Evolutionary conservation across 2,113 vertebrate genomes (phyloP), one percentile per base, ranked within the genome.

Genomic region (Leptocoma aspasia): DNA sequence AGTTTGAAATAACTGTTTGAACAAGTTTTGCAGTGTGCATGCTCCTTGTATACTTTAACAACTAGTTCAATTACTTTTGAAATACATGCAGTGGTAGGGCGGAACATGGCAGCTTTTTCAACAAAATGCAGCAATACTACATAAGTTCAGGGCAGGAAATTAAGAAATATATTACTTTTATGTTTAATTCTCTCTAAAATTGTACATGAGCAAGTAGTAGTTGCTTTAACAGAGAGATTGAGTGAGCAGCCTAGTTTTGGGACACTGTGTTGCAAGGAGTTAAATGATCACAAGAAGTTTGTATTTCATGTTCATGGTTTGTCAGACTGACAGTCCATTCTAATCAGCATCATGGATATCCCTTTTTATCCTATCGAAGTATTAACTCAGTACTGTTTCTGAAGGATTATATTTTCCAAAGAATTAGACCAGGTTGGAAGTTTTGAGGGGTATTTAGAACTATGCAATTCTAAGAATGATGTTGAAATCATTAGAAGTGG

Each of bases 281-380:
- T 95, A 88, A 94, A 89, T 68, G n/a, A 81, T 92, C 82, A 83
- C 47, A 91, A 92, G 59, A 39, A 81, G 54, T 90, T 82, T 94
- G 73, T 26, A 72, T 88, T 93, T 91, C 54, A 26, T 52, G 44
- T 86, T 91, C 77, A 60, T 44, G 71, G 37, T 47, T 92, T 86
- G 56, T 78, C 80, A 79, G 63, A 50, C 80, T 84, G 70, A 84
- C 35, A 92, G 79, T 94, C 85, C 60, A 66, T 70, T 85, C 69
- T 66, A 92, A 96, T 92, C 82, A 94, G 28, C 73, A 60, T 91
- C 54, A 87, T 15, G 56, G 86, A 94, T 92, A 94, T 96, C 66
- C 70, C 68, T 92, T 81, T 85, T 86, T 81, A 90, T 94, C 69
- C 86, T 94, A 10, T 68, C 5, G 61, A 77, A 86, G 45, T 72